A percentile compares a stretch with the other conserved stretches of the same genome.
These are phyloP conservation scores for Alloscopus bannaensis DNA, from an alignment of 2,888 invertebrate genomes.

Conservation along the genomic window DNA sequence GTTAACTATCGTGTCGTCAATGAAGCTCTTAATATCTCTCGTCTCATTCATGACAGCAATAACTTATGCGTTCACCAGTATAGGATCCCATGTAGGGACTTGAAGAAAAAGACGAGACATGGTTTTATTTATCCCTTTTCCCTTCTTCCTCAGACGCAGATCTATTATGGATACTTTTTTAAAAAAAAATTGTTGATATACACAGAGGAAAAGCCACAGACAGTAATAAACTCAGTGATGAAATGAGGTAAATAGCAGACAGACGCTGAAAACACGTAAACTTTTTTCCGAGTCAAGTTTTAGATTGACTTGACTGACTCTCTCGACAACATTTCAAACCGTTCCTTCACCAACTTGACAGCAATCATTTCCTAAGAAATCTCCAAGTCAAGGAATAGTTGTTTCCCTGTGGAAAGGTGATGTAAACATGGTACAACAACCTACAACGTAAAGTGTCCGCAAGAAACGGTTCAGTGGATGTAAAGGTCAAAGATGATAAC, in stretches of 20 bases:
- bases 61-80: too few relatives aligned
- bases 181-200: constrained; percentile 12
- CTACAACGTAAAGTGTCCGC: too few relatives aligned
- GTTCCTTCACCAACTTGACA: constrained; percentile 69
- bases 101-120: too few relatives aligned
- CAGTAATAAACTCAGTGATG: constrained; percentile 46
- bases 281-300: constrained; percentile 50
- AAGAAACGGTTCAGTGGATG: constrained; percentile 15
- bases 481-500: constrained; percentile 2
- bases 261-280: constrained; percentile 66
- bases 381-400: constrained; percentile 46
- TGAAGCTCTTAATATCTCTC: too few relatives aligned
- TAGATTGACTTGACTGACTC: constrained; percentile 58
- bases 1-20: too few relatives aligned
- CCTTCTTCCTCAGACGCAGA: constrained; percentile 9
- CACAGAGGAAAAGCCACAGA: constrained; percentile 20
- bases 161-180: constrained; percentile 8
- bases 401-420: constrained; percentile 3
- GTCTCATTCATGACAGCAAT: too few relatives aligned
- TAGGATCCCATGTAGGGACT: too few relatives aligned
- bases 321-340: constrained; percentile 73
- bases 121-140: too few relatives aligned
- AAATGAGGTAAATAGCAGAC: constrained; percentile 59
- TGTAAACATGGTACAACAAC: too few relatives aligned
- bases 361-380: constrained; percentile 72